These are phyloP conservation scores for Prosopocoilus inquinatus DNA, from an alignment of 2,888 invertebrate genomes.

Conservation along the genomic window DNA sequence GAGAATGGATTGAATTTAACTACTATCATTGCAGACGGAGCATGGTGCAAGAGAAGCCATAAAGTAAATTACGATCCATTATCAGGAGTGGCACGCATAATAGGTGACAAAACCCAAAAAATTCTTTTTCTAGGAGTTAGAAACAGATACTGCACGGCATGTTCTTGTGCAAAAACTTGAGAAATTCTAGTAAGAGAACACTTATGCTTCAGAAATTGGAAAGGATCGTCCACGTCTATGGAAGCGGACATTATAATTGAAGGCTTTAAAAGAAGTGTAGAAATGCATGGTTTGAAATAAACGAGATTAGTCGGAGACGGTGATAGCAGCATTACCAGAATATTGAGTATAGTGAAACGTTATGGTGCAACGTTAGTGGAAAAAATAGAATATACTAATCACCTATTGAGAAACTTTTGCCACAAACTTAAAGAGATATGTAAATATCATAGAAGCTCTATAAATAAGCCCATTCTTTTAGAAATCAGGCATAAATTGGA, in stretches of 20 bases:
- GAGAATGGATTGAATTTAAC: conserved; percentile 10
- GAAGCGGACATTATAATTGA: conserved; percentile 39
- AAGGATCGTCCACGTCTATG: conserved; percentile 38
- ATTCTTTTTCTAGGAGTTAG: conserved; percentile 35
- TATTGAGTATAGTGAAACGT: conserved; percentile 29
- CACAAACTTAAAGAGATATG: conserved; percentile 16
- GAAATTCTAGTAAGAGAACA: conserved; percentile 23
- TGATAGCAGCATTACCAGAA: conserved; percentile 38
- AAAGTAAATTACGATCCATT: too few relatives aligned
- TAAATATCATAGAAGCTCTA: too few relatives aligned
- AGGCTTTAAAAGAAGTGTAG: conserved; percentile 35
- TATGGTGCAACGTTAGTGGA: conserved; percentile 29
- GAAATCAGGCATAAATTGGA: conserved; percentile 4
- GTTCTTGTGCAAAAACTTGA: conserved; percentile 29
- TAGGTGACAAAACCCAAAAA: conserved; percentile 30
- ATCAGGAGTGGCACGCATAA: conserved; percentile 17
- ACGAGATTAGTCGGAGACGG: conserved; percentile 40
- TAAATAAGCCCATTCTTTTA: neutral
- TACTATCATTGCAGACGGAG: conserved; percentile 15
- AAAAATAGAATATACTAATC: conserved; percentile 43
- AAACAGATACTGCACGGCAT: conserved; percentile 38
- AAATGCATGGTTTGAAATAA: conserved; percentile 36
- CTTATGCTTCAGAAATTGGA: conserved; percentile 40
- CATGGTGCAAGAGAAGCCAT: too few relatives aligned
- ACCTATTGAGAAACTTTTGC: conserved; percentile 24